phyloP scores from a whole-genome alignment of 2,113 vertebrate genomes.

The Pelobates fuscus region DNA sequence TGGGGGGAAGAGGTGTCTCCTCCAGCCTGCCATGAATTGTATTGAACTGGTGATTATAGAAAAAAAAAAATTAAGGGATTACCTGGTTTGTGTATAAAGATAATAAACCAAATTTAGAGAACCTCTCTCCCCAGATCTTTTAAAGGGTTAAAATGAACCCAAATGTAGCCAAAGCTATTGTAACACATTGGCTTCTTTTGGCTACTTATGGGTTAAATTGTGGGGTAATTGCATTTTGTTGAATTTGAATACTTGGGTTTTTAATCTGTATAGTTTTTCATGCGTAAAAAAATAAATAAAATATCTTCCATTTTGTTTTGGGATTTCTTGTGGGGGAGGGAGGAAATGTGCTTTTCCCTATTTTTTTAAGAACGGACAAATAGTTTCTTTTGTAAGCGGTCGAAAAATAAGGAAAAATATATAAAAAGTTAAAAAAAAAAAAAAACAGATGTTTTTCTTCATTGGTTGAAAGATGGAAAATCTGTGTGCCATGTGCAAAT shows the following conservation, averaged over 20 bases:
- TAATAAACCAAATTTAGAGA: constrained; percentile 38
- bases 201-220: constrained; percentile 22
- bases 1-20: constrained; percentile 13
- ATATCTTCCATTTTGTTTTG: constrained; percentile 26
- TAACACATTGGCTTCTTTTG: constrained; percentile 6
- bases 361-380: constrained; percentile 45
- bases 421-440: constrained; percentile 28
- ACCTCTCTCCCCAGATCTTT: constrained; percentile 31
- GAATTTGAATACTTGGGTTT: constrained; percentile 39
- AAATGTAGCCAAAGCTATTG: constrained; percentile 15
- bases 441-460: constrained; percentile 7
- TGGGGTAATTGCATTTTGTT: constrained; percentile 31
- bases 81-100: constrained; percentile 14
- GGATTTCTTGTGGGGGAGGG: constrained; percentile 28
- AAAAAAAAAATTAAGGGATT: background rate
- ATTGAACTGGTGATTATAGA: background rate
- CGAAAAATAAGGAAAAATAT: constrained; percentile 31
- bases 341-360: constrained; percentile 41
- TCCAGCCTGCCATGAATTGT: constrained; percentile 21
- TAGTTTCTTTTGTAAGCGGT: constrained; percentile 45
- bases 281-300: constrained; percentile 16
- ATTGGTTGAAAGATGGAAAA: background rate
- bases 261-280: constrained; percentile 48
- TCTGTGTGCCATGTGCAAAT: background rate
- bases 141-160: constrained; percentile 27